These are phyloP conservation scores for Thamnaconus septentrionalis DNA, from an alignment of 2,113 vertebrate species.

Conservation along the genomic window DNA sequence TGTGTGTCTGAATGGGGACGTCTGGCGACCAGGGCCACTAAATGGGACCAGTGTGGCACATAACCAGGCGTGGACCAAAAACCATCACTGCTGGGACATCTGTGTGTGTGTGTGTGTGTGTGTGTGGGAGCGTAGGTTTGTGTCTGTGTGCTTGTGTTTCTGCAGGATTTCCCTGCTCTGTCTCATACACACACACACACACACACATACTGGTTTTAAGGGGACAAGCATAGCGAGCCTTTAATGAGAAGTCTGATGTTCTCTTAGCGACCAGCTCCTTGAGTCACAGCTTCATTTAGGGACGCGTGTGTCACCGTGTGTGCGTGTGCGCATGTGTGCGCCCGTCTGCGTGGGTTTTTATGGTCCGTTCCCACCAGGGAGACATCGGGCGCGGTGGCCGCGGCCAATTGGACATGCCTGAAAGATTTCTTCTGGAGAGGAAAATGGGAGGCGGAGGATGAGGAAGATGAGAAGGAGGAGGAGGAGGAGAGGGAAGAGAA, in stretches of 20 bases:
- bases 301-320: constrained; percentile 13
- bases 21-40: constrained; percentile 30
- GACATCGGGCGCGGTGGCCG: constrained; percentile 51
- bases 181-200: constrained; percentile 16
- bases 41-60: constrained; percentile 64
- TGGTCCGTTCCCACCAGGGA: constrained; percentile 56
- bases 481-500: constrained; percentile 1
- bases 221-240: constrained; percentile 38
- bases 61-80: constrained; percentile 49
- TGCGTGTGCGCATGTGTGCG: too few relatives aligned
- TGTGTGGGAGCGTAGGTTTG: too few relatives aligned
- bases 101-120: too few relatives aligned
- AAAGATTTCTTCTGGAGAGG: constrained; percentile 54
- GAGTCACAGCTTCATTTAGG: constrained; percentile 64
- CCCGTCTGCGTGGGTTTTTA: constrained; percentile 21
- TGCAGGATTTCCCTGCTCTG: too few relatives aligned
- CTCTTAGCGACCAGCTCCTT: constrained; percentile 56
- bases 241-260: constrained; percentile 65
- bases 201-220: constrained; percentile 2
- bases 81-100: constrained; percentile 43
- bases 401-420: constrained; percentile 73
- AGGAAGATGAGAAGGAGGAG: neutral
- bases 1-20: too few relatives aligned
- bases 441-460: constrained; percentile 14
- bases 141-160: too few relatives aligned